Base-by-base conservation (phyloP, 2,888 invertebrate species). In the Steinernema carpocapsae region DNA sequence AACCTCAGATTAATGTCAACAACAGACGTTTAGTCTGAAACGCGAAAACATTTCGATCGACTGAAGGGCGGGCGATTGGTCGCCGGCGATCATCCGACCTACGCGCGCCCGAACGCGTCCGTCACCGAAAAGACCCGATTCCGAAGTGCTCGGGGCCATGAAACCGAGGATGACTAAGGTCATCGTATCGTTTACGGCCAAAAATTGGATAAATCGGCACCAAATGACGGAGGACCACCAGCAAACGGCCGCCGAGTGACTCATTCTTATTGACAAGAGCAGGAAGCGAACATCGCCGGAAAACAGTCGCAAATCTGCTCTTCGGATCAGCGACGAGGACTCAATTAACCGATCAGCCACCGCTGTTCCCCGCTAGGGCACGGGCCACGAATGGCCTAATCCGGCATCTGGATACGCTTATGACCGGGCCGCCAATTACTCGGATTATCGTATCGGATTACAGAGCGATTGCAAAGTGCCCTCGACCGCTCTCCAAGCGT, bases 341-440 rank as follows among this genome's bases (percentile, higher is more conserved):
- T 26, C 64, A 64, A 64, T 64, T 64, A 64, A 64, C 32, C 64
- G 64, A 64, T 64, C 64, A 64, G n/a, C 64, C 24, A 29, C 32
- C 64, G 64, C 64, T 29, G 64, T 48, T 48, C 48, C 19, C 17
- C 2, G 10, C 37, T 29, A 37, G 32, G 7, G 29, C 64, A 64
- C 22, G 64, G 26, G 52, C 26, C 14, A 17, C 64, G 64, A 64
- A 14, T 64, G 64, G 37, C 32, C 32, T 14, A 14, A 48, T 14
- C 48, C 6, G 19, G 48, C 64, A 37, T 64, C 29, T 29, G 64
- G 64, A 64, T 32, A 4, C 37, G 37, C 37, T 37, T 37, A 37
- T 6, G 37, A 10, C 37, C 22, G 64, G 64, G 64, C 29, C 32
- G 19, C 32, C 64, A 64, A 64, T 64, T 64, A 64, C 37, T 17